Evolutionary conservation across 2,888 invertebrate species (phyloP), one percentile per base, ranked within the genome.

Genomic region (Tachystola acroxantha): DNA sequence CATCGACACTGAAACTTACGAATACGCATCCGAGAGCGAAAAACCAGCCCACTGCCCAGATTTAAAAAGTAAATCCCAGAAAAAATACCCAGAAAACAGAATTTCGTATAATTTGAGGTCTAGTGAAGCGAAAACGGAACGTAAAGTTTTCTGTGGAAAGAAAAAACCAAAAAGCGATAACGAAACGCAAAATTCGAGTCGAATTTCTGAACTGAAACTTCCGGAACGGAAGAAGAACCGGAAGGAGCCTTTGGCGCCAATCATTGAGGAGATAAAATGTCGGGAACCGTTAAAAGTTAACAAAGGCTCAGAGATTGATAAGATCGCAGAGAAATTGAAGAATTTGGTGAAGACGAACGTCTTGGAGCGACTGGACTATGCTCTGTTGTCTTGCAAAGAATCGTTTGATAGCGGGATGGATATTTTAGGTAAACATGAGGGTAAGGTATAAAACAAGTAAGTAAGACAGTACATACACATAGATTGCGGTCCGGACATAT

Each of bases 251-350:
- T 49, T 82, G 42, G 81, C 76, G 31, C 84, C 85, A n/a, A 77
- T 85, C 13, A 70, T 84, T 20, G 77, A 80, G 46, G 80, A 82
- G 49, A 73, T 84, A 22, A 78, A 71, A 43, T 74, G 51, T 32
- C 58, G 78, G 10, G 78, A 81, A 25, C 68, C 74, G 0, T 37
- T 75, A 12, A 80, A 76, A 40, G 50, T 50, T 10, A 62, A 53
- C 35, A 74, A 65, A 51, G 71, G 64, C 20, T 64, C 49, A n/a
- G 84, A 80, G 45, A 86, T 86, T 14, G 77, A 82, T 44, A 84
- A 82, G 50, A 86, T 86, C 16, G 86, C 86, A 0, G 86, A 84
- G 50, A 86, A 85, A 49, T 50, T 86, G 22, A 82, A 77, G 50
- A 78, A 65, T 37, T 45, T 84, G 34, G 72, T 81, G 20, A 66